Evolutionary conservation across 2,797 vertebrate species (phyloP), one percentile per base, ranked within the genome.

Genomic region (Tadarida brasiliensis): DNA sequence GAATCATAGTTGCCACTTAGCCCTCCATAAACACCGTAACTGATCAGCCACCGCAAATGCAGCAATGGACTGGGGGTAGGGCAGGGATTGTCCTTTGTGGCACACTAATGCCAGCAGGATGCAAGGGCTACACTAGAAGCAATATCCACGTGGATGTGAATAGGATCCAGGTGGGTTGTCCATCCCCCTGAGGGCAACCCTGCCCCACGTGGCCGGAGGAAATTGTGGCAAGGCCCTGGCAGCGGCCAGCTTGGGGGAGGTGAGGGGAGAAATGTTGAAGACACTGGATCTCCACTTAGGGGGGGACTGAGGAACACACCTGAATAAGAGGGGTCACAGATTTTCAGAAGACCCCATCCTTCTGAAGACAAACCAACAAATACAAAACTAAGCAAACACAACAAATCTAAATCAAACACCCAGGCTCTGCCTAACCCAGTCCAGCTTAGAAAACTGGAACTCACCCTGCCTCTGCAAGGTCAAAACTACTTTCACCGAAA

Each of bases 351-450:
- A 63, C 54, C 2, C 16, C 5, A 7, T 59, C 61, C 70, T 93
- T 67, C 39, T 90, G 51, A 93, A 84, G 7, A 87, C 57, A 91
- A 87, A 85, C 9, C 44, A 91, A 76, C 12, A 61, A 80, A 94
- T 39, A 65, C 26, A n/a, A 71, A 83, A 82, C 30, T 70, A 88
- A 81, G 44, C 44, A 56, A 95, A 84, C 28, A 67, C 28, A 95
- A 47, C 81, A 74, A 82, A 88, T 44, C 65, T 92, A 76, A 87
- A 57, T 59, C 44, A 61, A 63, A 61, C n/a, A 24, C 63, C 57
- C 19, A 51, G 12, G 24, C 39, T 86, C 88, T 86, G 71, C 6
- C n/a, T 10, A 51, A 63, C 44, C 67, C 17, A 80, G 44, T 74
- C 71, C 54, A 74, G n/a, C 74, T 8, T 10, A 92, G 47, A 90